A percentile compares a stretch with the other conserved stretches of the same genome.
Evolutionary conservation across 2,888 invertebrate species (phyloP).

Genomic region (Seira sanloemensis): DNA sequence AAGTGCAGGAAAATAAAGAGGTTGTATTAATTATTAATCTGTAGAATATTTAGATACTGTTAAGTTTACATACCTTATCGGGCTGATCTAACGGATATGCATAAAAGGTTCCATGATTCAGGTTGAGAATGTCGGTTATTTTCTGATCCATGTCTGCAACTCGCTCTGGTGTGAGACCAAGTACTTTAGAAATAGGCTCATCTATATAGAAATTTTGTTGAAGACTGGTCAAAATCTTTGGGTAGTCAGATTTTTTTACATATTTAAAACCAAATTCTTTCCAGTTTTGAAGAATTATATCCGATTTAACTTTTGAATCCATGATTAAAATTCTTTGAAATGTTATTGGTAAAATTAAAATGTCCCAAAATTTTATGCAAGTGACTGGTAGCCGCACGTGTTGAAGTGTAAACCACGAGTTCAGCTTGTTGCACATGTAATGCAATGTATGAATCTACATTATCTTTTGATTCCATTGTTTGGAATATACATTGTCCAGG

Average conservation of each 20-base stretch:
- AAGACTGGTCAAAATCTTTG: neutral
- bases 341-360: too few relatives aligned
- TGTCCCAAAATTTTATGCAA: too few relatives aligned
- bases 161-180: constrained; percentile 20
- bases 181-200: constrained; percentile 17
- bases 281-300: constrained; percentile 3
- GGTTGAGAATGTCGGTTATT: neutral
- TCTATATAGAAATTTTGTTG: constrained; percentile 18
- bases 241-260: neutral
- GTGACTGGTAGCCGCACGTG: too few relatives aligned
- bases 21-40: neutral
- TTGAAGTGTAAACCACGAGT: too few relatives aligned
- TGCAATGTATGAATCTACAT: too few relatives aligned
- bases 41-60: neutral
- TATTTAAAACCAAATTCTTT: neutral
- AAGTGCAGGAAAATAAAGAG: neutral
- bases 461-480: too few relatives aligned
- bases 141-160: constrained; percentile 12
- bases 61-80: neutral
- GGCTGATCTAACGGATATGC: neutral
- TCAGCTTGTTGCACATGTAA: too few relatives aligned
- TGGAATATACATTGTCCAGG: too few relatives aligned
- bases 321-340: neutral
- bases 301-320: neutral
- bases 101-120: neutral